phyloP scores from a whole-genome alignment of 2,888 invertebrate species.

The Dolichopus griseipennis region DNA sequence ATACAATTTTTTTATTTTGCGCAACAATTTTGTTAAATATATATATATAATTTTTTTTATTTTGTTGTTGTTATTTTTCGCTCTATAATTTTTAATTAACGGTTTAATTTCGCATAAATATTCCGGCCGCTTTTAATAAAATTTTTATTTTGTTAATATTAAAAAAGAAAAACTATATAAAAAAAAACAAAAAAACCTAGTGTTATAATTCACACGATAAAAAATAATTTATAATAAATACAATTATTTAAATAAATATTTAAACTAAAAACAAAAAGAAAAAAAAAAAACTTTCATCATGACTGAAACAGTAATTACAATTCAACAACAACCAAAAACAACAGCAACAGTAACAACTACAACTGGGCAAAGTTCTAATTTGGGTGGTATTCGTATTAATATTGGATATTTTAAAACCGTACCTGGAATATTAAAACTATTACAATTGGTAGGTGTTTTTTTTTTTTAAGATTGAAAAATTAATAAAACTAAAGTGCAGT shows the following conservation, averaged over 20 bases:
- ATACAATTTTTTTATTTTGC: neutral
- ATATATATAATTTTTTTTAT: neutral
- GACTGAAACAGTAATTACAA: slow-evolving; percentile 75
- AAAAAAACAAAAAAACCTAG: neutral
- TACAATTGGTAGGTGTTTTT: slow-evolving; percentile 62
- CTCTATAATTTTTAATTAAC: neutral
- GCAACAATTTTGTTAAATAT: neutral
- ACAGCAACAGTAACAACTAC: slow-evolving; percentile 38
- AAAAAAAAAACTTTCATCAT: slow-evolving; percentile 48
- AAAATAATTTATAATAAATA: neutral
- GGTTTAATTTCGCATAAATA: neutral
- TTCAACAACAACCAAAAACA: slow-evolving; percentile 47
- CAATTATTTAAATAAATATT: neutral
- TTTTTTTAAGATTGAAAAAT: no score
- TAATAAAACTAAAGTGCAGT: no score
- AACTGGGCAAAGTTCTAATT: slow-evolving; percentile 40
- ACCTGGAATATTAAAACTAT: slow-evolving; percentile 72
- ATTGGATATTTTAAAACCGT: slow-evolving; percentile 69
- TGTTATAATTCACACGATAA: no score
- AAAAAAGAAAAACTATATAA: neutral
- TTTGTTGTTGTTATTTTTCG: neutral
- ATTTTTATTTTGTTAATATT: neutral
- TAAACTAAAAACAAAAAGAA: neutral
- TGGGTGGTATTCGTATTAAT: slow-evolving; percentile 65
- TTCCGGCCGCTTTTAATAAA: neutral